A percentile compares a stretch with the other conserved stretches of the same genome.
These are phyloP conservation scores for Acleris laterana DNA, from an alignment of 2,888 invertebrate species.

Conservation along the genomic window DNA sequence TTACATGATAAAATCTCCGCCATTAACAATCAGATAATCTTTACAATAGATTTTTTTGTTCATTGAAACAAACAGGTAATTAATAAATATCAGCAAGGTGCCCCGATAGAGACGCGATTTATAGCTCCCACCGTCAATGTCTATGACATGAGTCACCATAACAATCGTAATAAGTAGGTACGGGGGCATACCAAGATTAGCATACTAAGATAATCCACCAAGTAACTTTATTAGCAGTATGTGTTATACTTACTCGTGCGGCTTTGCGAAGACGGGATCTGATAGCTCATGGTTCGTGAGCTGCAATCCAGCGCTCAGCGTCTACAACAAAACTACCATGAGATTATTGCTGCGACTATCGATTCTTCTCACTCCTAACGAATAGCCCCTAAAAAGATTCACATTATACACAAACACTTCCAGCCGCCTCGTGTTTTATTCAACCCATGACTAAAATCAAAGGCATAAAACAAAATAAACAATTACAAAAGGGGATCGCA, in stretches of 20 bases:
- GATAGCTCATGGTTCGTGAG: conserved; percentile 93
- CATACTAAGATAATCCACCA: background rate
- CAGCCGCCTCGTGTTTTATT: conserved; percentile 48
- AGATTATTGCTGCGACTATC: conserved; percentile 57
- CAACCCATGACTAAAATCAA: conserved; percentile 51
- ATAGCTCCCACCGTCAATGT: conserved; percentile 45
- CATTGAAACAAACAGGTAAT: too few relatives aligned
- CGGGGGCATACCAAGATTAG: conserved; percentile 24
- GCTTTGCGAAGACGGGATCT: conserved; percentile 91
- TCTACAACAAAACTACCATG: conserved; percentile 73
- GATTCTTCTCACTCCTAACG: conserved; percentile 48
- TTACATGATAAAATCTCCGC: too few relatives aligned
- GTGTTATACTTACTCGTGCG: conserved; percentile 90
- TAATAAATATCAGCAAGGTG: too few relatives aligned
- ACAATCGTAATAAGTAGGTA: conserved; percentile 23
- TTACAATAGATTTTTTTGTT: too few relatives aligned
- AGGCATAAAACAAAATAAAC: conserved; percentile 73
- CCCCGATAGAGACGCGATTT: background rate
- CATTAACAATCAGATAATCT: too few relatives aligned
- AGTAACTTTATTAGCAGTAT: background rate
- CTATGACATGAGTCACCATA: conserved; percentile 60
- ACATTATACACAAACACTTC: conserved; percentile 50
- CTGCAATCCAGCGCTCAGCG: conserved; percentile 86
- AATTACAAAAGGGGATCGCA: conserved; percentile 57
- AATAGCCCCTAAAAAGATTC: conserved; percentile 37